Conservation (phyloP, 2,797 vertebrate species). For the Enteromius mattozi region DNA sequence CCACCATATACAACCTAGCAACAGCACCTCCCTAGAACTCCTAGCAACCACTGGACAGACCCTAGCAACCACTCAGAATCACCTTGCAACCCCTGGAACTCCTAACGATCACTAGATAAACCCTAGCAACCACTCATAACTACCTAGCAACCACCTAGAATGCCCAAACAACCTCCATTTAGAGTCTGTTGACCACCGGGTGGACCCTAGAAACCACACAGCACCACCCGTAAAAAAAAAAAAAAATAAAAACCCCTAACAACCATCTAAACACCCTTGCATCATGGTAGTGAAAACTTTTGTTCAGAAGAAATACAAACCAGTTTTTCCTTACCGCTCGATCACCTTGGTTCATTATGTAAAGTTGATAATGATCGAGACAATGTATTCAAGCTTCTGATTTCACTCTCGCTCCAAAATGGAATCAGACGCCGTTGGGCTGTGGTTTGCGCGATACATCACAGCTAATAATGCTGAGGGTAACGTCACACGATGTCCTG, state of each 20-base stretch:
- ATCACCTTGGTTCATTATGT: slow-evolving; percentile 38
- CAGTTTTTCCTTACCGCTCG: background rate
- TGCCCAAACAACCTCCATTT: background rate
- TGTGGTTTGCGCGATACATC: slow-evolving; percentile 30
- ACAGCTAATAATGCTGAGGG: slow-evolving; percentile 21
- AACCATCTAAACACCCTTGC: background rate
- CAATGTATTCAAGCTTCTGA: slow-evolving; percentile 42
- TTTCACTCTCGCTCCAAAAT: slow-evolving; percentile 25
- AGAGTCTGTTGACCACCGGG: background rate
- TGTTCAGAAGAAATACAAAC: background rate
- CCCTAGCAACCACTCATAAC: background rate
- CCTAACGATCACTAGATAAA: background rate
- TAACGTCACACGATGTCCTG: background rate
- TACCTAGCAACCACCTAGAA: background rate
- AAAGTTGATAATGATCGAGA: slow-evolving; percentile 31
- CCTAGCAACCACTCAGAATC: background rate
- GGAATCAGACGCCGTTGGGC: slow-evolving; percentile 15
- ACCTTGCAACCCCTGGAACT: background rate
- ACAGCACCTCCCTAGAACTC: background rate
- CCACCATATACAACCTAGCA: too few species aligned
- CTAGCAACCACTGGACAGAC: background rate
- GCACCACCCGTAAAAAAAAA: background rate
- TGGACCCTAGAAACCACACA: background rate
- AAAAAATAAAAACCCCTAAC: background rate
- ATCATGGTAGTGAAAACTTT: background rate